phyloP scores from a whole-genome alignment of 2,113 vertebrate species.

The Apistogramma diplotaenia region DNA sequence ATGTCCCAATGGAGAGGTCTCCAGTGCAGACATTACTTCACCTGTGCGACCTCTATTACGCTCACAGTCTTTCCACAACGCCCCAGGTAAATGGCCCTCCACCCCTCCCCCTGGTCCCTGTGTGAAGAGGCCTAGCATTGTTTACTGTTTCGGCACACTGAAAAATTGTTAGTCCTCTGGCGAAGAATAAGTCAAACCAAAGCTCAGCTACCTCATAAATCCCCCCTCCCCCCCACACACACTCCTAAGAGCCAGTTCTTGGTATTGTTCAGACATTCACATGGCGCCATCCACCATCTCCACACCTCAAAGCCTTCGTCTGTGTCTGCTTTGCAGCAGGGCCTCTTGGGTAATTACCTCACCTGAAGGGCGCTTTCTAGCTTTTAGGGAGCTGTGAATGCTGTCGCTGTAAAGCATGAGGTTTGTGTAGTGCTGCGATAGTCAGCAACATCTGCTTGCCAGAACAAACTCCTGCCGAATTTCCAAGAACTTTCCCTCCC shows the following conservation, averaged over 20 bases:
- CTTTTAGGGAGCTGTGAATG: constrained; percentile 65
- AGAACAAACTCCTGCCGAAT: constrained; percentile 50
- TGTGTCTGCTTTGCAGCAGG: constrained; percentile 59
- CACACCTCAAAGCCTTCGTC: constrained; percentile 69
- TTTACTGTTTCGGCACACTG: constrained; percentile 59
- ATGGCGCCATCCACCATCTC: constrained; percentile 65
- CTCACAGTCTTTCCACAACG: constrained; percentile 73
- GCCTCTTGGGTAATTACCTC: constrained; percentile 77
- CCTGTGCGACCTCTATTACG: constrained; percentile 66
- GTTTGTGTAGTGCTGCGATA: constrained; percentile 32
- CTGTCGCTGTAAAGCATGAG: constrained; percentile 56
- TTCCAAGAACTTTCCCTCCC: constrained; percentile 63
- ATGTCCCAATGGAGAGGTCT: constrained; percentile 52
- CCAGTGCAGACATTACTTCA: constrained; percentile 55
- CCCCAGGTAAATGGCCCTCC: constrained; percentile 67
- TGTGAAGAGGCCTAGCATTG: constrained; percentile 46
- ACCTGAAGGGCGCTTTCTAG: constrained; percentile 69
- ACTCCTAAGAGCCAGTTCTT: constrained; percentile 31
- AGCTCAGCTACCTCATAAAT: constrained; percentile 42
- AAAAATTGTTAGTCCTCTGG: constrained; percentile 50
- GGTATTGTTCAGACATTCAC: constrained; percentile 68
- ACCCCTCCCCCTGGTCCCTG: constrained; percentile 6
- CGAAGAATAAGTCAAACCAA: constrained; percentile 38
- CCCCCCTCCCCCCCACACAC: no score
- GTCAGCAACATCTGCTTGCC: constrained; percentile 70